Evolutionary conservation across 2,888 invertebrate species (phyloP).

Genomic region (Tenthredo mesomela): DNA sequence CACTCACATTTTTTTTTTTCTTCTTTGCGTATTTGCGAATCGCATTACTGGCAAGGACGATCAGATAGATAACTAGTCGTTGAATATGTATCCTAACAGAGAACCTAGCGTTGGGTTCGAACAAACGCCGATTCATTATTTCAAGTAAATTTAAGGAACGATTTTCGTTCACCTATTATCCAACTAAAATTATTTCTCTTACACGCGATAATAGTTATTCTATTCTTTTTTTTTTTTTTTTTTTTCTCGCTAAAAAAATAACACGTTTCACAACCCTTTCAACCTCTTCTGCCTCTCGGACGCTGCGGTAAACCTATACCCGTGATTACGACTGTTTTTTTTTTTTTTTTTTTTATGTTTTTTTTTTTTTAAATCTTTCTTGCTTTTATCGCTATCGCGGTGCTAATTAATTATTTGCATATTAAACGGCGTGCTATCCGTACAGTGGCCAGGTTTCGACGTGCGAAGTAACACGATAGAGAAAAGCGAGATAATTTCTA

Average conservation of each 20-base stretch:
- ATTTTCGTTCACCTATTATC: neutral
- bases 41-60: constrained; percentile 44
- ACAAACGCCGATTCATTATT: neutral
- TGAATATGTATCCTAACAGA: constrained; percentile 21
- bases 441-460: neutral
- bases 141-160: neutral
- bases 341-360: no score
- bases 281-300: constrained; percentile 29
- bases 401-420: constrained; percentile 63
- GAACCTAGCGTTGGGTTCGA: neutral
- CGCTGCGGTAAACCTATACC: neutral
- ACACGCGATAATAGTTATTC: neutral
- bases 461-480: neutral
- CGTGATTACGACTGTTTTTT: no score
- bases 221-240: neutral
- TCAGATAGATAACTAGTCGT: constrained; percentile 43
- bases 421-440: constrained; percentile 48
- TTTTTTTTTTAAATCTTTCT: no score
- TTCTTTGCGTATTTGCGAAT: constrained; percentile 3
- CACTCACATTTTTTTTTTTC: neutral
- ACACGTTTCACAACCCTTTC: neutral
- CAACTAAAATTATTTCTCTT: neutral
- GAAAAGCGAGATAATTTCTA: neutral
- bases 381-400: no score
- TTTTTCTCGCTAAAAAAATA: neutral